Evolutionary conservation across 2,113 vertebrate genomes (phyloP).

Genomic region (Geococcyx californianus): DNA sequence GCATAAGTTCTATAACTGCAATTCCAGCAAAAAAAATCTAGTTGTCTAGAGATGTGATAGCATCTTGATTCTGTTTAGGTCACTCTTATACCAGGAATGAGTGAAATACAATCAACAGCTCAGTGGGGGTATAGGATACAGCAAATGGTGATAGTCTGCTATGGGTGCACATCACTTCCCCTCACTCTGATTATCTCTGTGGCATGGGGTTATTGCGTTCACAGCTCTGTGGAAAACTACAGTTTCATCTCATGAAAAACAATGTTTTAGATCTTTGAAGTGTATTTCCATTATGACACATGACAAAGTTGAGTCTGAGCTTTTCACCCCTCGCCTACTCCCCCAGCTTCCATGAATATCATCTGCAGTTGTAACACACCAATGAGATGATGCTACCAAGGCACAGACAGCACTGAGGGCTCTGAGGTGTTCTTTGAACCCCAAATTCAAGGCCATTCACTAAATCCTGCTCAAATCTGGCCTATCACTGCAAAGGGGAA

Average conservation of each 20-base stretch:
- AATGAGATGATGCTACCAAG: background rate
- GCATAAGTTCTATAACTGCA: background rate
- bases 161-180: background rate
- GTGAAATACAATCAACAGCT: background rate
- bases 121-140: background rate
- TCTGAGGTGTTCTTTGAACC: background rate
- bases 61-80: background rate
- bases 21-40: background rate
- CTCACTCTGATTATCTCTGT: background rate
- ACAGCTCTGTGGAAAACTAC: background rate
- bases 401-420: background rate
- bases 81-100: background rate
- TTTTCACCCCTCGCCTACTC: background rate
- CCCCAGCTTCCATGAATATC: rapidly evolving
- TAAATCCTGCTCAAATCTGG: background rate
- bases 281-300: background rate
- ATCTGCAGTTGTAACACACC: rapidly evolving
- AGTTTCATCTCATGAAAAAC: background rate
- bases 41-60: background rate
- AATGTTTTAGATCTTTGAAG: background rate
- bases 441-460: background rate
- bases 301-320: background rate
- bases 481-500: background rate
- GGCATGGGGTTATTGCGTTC: background rate
- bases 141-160: background rate